Evolutionary conservation across 2,888 invertebrate species (phyloP).

Genomic region (Electrophaes corylata): DNA sequence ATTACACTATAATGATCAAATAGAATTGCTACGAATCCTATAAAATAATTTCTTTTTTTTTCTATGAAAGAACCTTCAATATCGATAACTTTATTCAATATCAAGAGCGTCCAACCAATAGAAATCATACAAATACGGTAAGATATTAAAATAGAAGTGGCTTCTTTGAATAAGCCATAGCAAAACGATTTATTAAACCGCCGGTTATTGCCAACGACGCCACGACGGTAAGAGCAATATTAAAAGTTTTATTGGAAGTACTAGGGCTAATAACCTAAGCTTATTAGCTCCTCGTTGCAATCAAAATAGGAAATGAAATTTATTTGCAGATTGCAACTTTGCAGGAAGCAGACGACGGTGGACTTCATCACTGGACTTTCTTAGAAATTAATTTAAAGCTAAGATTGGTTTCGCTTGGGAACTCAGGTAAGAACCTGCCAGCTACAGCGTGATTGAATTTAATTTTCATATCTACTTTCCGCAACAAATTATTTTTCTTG

Average conservation of each 20-base stretch:
- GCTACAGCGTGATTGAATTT: neutral
- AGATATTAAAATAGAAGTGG: neutral
- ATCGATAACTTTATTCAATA: too few species aligned
- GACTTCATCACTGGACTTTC: neutral
- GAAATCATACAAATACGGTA: neutral
- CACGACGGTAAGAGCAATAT: neutral
- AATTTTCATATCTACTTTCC: neutral
- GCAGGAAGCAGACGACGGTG: neutral
- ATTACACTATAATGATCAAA: neutral
- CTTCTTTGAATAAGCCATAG: neutral
- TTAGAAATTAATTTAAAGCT: conserved; percentile 1
- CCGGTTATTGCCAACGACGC: neutral
- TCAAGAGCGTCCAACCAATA: neutral
- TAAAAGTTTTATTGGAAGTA: neutral
- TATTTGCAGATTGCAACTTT: neutral
- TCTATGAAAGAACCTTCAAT: neutral
- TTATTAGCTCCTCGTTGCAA: too few species aligned
- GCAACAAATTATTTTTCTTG: neutral
- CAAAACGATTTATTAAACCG: neutral
- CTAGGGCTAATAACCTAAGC: neutral
- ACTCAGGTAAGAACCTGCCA: neutral
- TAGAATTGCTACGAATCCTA: neutral
- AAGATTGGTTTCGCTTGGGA: neutral
- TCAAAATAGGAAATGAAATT: neutral
- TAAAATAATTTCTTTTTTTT: too few species aligned